Percentiles rank a stretch among this genome's conserved stretches.
These are phyloP conservation scores for Rhamnusium bicolor DNA, from an alignment of 2,888 invertebrate species.

Conservation along the genomic window DNA sequence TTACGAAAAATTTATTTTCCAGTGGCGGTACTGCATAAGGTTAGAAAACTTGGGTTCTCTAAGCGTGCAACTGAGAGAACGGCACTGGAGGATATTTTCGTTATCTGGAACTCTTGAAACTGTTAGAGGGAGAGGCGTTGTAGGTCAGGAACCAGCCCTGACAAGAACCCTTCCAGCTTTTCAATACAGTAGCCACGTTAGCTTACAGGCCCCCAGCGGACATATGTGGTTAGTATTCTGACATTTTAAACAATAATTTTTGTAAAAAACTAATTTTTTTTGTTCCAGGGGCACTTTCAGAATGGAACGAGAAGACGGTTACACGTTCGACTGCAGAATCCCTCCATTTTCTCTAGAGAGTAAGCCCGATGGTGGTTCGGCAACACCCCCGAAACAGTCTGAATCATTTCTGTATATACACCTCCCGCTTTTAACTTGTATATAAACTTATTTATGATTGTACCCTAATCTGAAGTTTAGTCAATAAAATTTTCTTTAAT, in stretches of 20 bases:
- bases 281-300: conserved; percentile 92
- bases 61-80: conserved; percentile 92
- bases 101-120: conserved; percentile 95
- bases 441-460: conserved; percentile 20
- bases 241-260: too few species aligned
- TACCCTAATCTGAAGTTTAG: background rate
- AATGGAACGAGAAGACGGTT: conserved; percentile 97
- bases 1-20: conserved; percentile 70
- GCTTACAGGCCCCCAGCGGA: conserved; percentile 96
- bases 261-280: background rate
- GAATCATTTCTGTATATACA: conserved; percentile 40
- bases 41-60: conserved; percentile 93
- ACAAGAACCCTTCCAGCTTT: conserved; percentile 93
- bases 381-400: conserved; percentile 66
- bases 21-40: conserved; percentile 99
- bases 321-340: conserved; percentile 96
- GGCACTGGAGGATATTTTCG: conserved; percentile 99
- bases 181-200: conserved; percentile 98
- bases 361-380: conserved; percentile 82
- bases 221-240: conserved; percentile 89
- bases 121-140: conserved; percentile 94
- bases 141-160: conserved; percentile 97
- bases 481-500: background rate
- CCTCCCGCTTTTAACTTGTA: background rate
- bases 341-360: conserved; percentile 98